These are phyloP conservation scores for Trichonephila clavipes DNA, from an alignment of 1,140 invertebrate genomes.

Conservation along the genomic window DNA sequence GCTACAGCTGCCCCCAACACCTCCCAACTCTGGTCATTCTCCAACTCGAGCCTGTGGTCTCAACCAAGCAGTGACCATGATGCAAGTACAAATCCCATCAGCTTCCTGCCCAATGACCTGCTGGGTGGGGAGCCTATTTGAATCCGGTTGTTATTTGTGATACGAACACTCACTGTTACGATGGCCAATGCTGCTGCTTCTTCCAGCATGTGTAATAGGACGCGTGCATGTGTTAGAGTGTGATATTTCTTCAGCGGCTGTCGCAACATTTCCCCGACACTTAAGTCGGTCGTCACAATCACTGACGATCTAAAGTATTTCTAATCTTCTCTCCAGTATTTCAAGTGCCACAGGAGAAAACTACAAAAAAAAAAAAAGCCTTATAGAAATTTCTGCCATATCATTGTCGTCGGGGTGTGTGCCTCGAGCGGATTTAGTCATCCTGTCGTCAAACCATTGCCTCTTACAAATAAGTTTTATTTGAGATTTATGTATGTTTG, in stretches of 20 bases:
- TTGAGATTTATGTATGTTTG: conserved; percentile 74
- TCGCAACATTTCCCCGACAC: conserved; percentile 52
- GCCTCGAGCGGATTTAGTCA: conserved; percentile 59
- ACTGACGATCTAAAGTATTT: conserved; percentile 67
- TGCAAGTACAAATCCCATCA: conserved; percentile 90
- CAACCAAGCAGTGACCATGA: conserved; percentile 83
- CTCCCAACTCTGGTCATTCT: conserved; percentile 75
- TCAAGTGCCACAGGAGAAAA: conserved; percentile 76
- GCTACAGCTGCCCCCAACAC: conserved; percentile 11
- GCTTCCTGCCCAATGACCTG: conserved; percentile 92
- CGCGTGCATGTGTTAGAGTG: conserved; percentile 73
- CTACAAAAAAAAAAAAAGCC: conserved; percentile 50
- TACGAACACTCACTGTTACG: conserved; percentile 68
- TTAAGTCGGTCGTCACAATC: conserved; percentile 68
- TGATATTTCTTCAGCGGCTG: conserved; percentile 73
- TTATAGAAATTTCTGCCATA: conserved; percentile 75
- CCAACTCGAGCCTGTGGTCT: conserved; percentile 84
- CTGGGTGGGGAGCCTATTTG: conserved; percentile 84
- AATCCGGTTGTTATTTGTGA: conserved; percentile 52
- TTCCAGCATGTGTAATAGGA: conserved; percentile 70
- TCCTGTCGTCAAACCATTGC: conserved; percentile 42
- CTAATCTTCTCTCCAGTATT: conserved; percentile 72
- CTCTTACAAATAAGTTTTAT: conserved; percentile 67
- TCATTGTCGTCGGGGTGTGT: conserved; percentile 19
- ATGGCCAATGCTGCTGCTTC: conserved; percentile 69